Evolutionary conservation across 2,113 vertebrate genomes (phyloP).

Genomic region (Limanda limanda): DNA sequence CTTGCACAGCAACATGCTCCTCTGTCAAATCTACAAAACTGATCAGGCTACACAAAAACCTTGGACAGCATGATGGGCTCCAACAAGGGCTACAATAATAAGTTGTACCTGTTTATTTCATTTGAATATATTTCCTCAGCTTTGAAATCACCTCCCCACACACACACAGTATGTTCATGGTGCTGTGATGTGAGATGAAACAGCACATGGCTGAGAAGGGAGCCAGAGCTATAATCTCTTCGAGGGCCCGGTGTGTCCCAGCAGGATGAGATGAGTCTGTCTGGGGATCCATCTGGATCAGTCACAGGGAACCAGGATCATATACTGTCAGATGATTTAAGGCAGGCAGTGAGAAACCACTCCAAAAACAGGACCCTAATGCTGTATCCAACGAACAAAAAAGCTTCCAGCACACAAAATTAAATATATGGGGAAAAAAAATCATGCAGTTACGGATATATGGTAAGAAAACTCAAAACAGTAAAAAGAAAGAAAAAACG

Average conservation of each 20-base stretch:
- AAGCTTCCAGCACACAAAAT: background rate
- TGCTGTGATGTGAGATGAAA: constrained; percentile 28
- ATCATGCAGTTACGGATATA: background rate
- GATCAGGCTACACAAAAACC: background rate
- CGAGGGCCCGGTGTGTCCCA: constrained; percentile 44
- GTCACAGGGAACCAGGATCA: background rate
- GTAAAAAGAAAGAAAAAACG: background rate
- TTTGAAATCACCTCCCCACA: no score
- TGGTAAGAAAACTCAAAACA: constrained; percentile 3
- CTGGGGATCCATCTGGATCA: constrained; percentile 59
- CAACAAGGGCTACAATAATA: background rate
- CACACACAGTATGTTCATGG: background rate
- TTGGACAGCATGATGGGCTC: background rate
- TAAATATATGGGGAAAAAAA: background rate
- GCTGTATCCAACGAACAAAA: background rate
- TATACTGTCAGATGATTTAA: constrained; percentile 26
- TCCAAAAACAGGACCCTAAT: background rate
- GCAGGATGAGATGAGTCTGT: constrained; percentile 52
- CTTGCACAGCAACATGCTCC: no score
- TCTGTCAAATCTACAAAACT: background rate
- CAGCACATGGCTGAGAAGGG: constrained; percentile 30
- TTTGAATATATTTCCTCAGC: background rate
- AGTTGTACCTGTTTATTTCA: background rate
- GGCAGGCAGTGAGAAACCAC: constrained; percentile 9
- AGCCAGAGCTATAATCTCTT: constrained; percentile 50